These are phyloP conservation scores for Netelia inedita DNA, from an alignment of 2,888 invertebrate species.

Conservation along the genomic window DNA sequence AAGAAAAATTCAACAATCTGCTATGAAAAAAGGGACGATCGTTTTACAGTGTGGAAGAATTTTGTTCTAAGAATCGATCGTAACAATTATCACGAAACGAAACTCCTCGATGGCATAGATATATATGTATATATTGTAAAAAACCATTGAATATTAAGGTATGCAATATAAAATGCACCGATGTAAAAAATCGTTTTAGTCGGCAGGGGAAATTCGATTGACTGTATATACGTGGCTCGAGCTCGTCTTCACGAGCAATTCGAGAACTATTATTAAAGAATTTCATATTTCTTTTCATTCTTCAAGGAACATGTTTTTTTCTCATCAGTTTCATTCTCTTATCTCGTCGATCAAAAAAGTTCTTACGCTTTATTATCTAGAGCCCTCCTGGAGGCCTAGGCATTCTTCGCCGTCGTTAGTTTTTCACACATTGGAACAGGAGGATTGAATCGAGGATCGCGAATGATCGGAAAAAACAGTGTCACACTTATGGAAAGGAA, in stretches of 20 bases:
- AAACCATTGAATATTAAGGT: slow-evolving; percentile 25
- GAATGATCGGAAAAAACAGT: slow-evolving; percentile 28
- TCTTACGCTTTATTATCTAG: slow-evolving; percentile 19
- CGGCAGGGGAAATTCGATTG: slow-evolving; percentile 30
- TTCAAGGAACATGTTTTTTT: slow-evolving; percentile 60
- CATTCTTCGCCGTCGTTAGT: not conserved
- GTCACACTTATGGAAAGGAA: slow-evolving; percentile 46
- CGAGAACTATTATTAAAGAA: slow-evolving; percentile 39
- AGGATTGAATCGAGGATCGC: slow-evolving; percentile 37
- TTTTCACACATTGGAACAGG: slow-evolving; percentile 20
- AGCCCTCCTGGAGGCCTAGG: slow-evolving; percentile 9
- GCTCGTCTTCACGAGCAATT: slow-evolving; percentile 12
- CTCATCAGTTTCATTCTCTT: slow-evolving; percentile 58
- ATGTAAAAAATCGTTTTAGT: slow-evolving; percentile 57
- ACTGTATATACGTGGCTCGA: not conserved
- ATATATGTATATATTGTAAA: slow-evolving; percentile 26
- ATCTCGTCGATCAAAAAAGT: slow-evolving; percentile 19
- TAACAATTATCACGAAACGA: slow-evolving; percentile 36
- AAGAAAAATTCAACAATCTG: slow-evolving; percentile 34
- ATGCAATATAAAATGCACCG: slow-evolving; percentile 58
- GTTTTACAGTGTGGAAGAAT: slow-evolving; percentile 48
- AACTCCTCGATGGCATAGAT: slow-evolving; percentile 44
- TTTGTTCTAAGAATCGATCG: slow-evolving; percentile 36
- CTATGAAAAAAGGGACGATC: slow-evolving; percentile 15
- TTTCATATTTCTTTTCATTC: slow-evolving; percentile 32